Percentiles rank a stretch among this genome's conserved stretches.
Evolutionary conservation across 2,113 vertebrate species (phyloP).

Genomic region (Taxidea taxus): DNA sequence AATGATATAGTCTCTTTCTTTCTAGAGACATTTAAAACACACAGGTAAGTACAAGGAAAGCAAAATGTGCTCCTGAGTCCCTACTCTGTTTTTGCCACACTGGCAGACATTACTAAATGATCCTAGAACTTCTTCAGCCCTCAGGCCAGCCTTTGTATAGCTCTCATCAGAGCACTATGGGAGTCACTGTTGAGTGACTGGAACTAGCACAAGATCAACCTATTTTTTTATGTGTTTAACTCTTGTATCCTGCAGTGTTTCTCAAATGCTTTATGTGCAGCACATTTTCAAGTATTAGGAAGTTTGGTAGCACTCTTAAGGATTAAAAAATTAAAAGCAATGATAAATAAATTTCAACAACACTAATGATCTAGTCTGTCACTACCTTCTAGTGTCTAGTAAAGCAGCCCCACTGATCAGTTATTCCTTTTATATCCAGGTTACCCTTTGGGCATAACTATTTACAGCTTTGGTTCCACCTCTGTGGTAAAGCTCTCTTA

Average conservation of each 20-base stretch:
- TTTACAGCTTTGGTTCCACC: not conserved
- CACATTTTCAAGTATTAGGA: slow-evolving; percentile 28
- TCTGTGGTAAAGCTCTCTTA: not conserved
- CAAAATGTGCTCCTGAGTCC: not conserved
- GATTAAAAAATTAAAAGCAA: not conserved
- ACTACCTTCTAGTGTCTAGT: not conserved
- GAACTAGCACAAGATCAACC: not conserved
- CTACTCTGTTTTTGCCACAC: not conserved
- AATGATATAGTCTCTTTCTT: slow-evolving; percentile 36
- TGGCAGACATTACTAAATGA: slow-evolving; percentile 37
- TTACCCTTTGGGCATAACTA: not conserved
- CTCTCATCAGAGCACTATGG: not conserved
- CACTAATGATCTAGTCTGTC: not conserved
- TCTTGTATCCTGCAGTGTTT: not conserved
- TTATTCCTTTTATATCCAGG: not conserved
- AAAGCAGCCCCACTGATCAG: not conserved
- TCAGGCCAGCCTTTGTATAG: not conserved
- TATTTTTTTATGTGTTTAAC: slow-evolving; percentile 17
- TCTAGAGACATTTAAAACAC: slow-evolving; percentile 33
- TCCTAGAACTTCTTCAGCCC: not conserved
- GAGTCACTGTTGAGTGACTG: not conserved
- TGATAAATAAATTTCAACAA: not conserved
- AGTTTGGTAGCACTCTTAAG: not conserved
- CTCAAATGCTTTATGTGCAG: not conserved
- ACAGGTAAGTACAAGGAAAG: not conserved